Evolutionary conservation across 2,113 vertebrate genomes (phyloP), one percentile per base, ranked within the genome.

Genomic region (Microcebus tavaratra): DNA sequence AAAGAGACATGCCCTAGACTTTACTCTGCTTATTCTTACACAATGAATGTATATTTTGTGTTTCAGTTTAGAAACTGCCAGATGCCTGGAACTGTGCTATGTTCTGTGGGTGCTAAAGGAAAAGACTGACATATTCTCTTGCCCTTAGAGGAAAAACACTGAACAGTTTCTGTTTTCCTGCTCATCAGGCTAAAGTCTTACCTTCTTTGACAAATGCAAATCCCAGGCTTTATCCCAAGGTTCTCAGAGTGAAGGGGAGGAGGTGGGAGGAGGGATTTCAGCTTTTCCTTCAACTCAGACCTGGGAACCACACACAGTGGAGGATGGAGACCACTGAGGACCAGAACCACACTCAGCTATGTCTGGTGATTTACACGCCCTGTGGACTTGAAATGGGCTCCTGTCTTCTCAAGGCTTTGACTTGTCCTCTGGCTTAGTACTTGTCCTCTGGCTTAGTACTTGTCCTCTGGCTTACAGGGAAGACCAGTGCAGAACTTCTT

Each of bases 1-100:
- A 1, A 63, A 18, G 65, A 73, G 29, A 15, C 6, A 0, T 36
- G 20, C 12, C 18, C 45, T 45, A 12, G 65, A 36, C n/a, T 63
- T 65, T 27, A 15, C 39, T 75, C 36, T 95, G 80, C 73, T 97
- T 63, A 57, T 83, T 88, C 63, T 97, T 79, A 90, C 31, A 80
- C 48, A 70, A 34, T 6, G 86, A 89, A 78, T 21, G 6, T 88
- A 86, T n/a, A n/a, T 50, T 84, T 73, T 94, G 79, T 88, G 65
- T 67, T 87, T 94, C 76, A 39, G 14, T 67, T 95, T 93, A 72
- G 79, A 76, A 88, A 82, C 20, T 50, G 42, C 65, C 53, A 88
- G 90, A 50, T 93, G 78, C 50, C 82, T 78, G 50, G 42, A 88
- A 78, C 73, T 61, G 7, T 70, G 11, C 90, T 73, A 36, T 53